These are phyloP conservation scores for Saccopteryx bilineata DNA, from an alignment of 2,113 vertebrate species.

Conservation along the genomic window DNA sequence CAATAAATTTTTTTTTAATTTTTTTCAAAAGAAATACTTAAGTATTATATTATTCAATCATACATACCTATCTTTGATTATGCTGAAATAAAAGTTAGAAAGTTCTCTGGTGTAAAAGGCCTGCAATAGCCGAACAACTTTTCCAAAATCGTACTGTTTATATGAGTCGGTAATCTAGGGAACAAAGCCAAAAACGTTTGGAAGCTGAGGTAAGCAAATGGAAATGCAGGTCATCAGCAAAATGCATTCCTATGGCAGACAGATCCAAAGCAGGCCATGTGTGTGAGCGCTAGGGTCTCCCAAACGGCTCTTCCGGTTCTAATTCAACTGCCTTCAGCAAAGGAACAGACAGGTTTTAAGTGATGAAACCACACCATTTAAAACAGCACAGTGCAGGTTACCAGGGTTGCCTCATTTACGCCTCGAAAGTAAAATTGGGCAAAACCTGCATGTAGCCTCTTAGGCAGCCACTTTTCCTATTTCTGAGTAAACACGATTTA, in stretches of 20 bases:
- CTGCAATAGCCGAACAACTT: conserved; percentile 93
- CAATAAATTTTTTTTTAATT: too few relatives aligned
- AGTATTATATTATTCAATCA: neutral
- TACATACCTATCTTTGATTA: conserved; percentile 95
- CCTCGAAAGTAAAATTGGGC: neutral
- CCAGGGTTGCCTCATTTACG: neutral
- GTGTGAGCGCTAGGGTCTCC: too few relatives aligned
- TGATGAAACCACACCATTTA: neutral
- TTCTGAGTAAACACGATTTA: neutral
- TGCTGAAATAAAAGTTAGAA: conserved; percentile 97
- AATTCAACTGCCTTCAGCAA: neutral
- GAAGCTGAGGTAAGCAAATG: rapidly evolving
- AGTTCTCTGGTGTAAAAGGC: conserved; percentile 94
- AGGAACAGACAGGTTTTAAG: neutral
- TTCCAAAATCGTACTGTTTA: conserved; percentile 94
- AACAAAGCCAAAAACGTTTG: neutral
- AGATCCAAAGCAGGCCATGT: neutral
- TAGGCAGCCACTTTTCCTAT: neutral
- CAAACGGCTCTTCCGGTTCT: neutral
- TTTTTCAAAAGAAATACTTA: too few relatives aligned
- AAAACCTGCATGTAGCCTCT: neutral
- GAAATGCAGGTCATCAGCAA: neutral
- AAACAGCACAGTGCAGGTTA: neutral
- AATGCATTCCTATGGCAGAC: neutral
- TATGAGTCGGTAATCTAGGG: conserved; percentile 95